Evolutionary conservation across 2,888 invertebrate genomes (phyloP).

Genomic region (Eueremaeus valkanovi): DNA sequence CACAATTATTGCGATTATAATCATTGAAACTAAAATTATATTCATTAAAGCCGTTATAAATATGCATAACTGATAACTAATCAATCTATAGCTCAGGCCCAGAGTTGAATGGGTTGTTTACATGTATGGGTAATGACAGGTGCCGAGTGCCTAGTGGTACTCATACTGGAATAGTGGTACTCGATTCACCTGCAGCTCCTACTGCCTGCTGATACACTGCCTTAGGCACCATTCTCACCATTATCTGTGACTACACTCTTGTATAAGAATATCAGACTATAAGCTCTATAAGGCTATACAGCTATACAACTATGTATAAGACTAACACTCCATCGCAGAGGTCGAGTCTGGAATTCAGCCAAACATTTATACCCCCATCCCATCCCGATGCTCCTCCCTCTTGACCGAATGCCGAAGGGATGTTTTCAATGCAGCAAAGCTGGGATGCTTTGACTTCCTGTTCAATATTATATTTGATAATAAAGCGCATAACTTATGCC

Average conservation of each 20-base stretch:
- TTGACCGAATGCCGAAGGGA: conserved; percentile 34
- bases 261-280: too few species aligned
- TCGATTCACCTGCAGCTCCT: conserved; percentile 37
- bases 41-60: conserved; percentile 24
- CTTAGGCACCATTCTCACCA: conserved; percentile 34
- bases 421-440: conserved; percentile 12
- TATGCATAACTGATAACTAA: conserved; percentile 32
- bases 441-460: conserved; percentile 26
- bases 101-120: conserved; percentile 33
- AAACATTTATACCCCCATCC: conserved; percentile 12
- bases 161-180: conserved; percentile 32
- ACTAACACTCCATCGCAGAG: background rate
- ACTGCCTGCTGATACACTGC: conserved; percentile 36
- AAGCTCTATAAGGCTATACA: too few species aligned
- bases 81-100: conserved; percentile 4
- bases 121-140: conserved; percentile 38
- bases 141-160: conserved; percentile 36
- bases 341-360: conserved; percentile 22
- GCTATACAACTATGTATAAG: too few species aligned
- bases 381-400: conserved; percentile 27
- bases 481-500: too few species aligned
- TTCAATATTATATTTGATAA: conserved; percentile 29
- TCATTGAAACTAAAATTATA: conserved; percentile 36
- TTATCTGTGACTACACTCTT: conserved; percentile 8
- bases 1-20: conserved; percentile 30